These are phyloP conservation scores for Bedellia somnulentella DNA, from an alignment of 2,888 invertebrate species.

Conservation along the genomic window DNA sequence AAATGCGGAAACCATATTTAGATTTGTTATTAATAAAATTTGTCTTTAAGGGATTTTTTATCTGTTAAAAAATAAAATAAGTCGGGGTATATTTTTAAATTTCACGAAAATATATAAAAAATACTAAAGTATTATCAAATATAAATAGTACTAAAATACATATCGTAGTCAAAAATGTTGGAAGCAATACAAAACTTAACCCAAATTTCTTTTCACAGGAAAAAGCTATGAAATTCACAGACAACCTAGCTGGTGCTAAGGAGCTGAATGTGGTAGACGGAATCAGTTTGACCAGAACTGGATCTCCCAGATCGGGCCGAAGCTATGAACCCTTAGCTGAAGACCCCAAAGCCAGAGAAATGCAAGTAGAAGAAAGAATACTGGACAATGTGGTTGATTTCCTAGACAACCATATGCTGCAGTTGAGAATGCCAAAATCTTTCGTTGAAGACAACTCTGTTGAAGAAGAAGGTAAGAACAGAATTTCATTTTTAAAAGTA, in stretches of 20 bases:
- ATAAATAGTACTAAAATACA: no score
- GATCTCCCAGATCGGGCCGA: conserved; percentile 39
- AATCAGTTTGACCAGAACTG: conserved; percentile 38
- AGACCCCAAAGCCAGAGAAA: conserved; percentile 41
- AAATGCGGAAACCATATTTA: no score
- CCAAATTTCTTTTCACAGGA: conserved; percentile 26
- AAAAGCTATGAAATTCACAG: conserved; percentile 49
- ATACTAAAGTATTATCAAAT: no score
- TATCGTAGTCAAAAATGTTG: no score
- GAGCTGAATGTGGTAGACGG: conserved; percentile 40
- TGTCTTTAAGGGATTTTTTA: no score
- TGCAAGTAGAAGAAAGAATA: conserved; percentile 43
- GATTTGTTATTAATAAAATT: no score
- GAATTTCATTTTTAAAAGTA: no score
- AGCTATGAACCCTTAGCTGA: conserved; percentile 44
- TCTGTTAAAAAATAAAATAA: no score
- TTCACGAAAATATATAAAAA: no score
- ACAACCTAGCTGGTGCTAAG: conserved; percentile 43
- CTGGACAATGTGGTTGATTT: conserved; percentile 49
- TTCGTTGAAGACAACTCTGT: conserved; percentile 40
- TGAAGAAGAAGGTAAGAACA: conserved; percentile 39
- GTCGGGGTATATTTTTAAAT: no score
- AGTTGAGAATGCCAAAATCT: conserved; percentile 46
- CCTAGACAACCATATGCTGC: conserved; percentile 40
- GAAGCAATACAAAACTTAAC: no score